phyloP scores from a whole-genome alignment of 92 coral and sea anemone genomes.

The Actinostola sp. region DNA sequence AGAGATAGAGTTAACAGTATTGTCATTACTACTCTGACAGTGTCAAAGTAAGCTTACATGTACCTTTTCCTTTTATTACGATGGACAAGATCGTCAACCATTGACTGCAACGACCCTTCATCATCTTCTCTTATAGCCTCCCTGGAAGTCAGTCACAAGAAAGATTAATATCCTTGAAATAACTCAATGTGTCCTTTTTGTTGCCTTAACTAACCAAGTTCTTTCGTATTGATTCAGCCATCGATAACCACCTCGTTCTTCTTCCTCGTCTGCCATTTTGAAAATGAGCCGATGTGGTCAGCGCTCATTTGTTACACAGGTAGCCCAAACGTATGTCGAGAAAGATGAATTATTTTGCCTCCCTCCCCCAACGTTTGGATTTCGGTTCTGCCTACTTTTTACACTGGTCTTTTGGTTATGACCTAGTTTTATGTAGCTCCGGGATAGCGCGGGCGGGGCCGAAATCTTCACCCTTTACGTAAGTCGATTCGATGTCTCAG shows the following conservation, averaged over 20 bases:
- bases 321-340: not conserved
- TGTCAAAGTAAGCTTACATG: not conserved
- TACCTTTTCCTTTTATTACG: constrained; percentile 89
- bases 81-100: constrained; percentile 90
- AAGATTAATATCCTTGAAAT: too few relatives aligned
- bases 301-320: constrained; percentile 3
- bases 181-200: not conserved
- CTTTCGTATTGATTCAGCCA: constrained; percentile 96
- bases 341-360: too few relatives aligned
- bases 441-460: too few relatives aligned
- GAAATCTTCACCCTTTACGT: too few relatives aligned
- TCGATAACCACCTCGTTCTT: constrained; percentile 86
- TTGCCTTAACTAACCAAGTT: constrained; percentile 69
- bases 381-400: too few relatives aligned
- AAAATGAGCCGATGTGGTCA: not conserved
- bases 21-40: not conserved
- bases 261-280: constrained; percentile 97
- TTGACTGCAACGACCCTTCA: constrained; percentile 84
- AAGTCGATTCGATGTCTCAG: too few relatives aligned
- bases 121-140: constrained; percentile 98
- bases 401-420: too few relatives aligned
- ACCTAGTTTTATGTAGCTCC: too few relatives aligned
- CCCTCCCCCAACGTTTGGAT: too few relatives aligned
- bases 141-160: constrained; percentile 48
- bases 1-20: too few relatives aligned